Evolutionary conservation across 2,113 vertebrate genomes (phyloP).

Genomic region (Pluvialis apricaria): DNA sequence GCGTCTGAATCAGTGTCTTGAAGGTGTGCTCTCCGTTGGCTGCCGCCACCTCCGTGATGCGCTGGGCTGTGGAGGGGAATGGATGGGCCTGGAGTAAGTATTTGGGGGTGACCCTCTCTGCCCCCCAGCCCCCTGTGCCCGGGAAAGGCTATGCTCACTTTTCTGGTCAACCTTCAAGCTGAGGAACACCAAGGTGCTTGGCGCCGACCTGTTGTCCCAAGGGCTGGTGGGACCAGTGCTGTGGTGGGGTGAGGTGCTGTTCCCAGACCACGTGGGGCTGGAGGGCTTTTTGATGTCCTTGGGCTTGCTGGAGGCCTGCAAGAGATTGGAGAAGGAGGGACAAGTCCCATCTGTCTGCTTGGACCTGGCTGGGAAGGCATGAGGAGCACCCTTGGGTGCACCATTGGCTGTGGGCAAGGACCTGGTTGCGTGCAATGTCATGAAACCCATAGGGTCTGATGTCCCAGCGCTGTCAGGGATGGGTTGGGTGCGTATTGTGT

Average conservation of each 20-base stretch:
- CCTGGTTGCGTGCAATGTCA: neutral
- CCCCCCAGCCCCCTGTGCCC: neutral
- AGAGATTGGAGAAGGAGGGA: neutral
- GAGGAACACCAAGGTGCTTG: constrained; percentile 64
- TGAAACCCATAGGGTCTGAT: neutral
- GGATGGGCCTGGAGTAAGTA: neutral
- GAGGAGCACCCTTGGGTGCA: neutral
- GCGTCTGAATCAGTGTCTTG: neutral
- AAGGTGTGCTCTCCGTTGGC: constrained; percentile 40
- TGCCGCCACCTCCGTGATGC: constrained; percentile 54
- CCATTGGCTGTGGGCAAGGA: neutral
- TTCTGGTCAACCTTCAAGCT: constrained; percentile 57
- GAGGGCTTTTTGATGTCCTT: neutral
- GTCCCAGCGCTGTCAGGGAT: neutral
- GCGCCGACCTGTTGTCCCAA: neutral
- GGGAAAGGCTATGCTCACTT: constrained; percentile 46
- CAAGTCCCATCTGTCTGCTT: neutral
- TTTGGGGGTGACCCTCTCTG: neutral
- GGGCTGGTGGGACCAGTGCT: neutral
- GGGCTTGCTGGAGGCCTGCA: neutral
- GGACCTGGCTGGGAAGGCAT: neutral
- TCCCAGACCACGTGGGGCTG: neutral
- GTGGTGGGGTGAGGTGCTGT: neutral
- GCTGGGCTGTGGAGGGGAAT: constrained; percentile 55
- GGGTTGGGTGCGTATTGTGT: too few species aligned